A percentile compares a stretch with the other conserved stretches of the same genome.
Conservation (phyloP, 2,797 vertebrate genomes). For the Cuniculus paca region DNA sequence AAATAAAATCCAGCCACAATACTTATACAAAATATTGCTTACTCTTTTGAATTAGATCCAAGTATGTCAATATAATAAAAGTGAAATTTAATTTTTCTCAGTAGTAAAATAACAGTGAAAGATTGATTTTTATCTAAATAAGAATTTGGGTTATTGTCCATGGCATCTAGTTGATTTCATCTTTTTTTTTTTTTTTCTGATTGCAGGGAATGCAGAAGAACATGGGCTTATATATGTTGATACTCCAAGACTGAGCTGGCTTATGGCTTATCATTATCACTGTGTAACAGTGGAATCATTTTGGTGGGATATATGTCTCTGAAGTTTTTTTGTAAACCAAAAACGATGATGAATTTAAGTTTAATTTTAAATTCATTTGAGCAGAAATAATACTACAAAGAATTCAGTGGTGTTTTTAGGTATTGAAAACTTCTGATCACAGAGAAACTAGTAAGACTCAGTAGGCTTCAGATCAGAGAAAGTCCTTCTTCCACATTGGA, state of each 20-base stretch:
- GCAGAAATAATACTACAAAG: not conserved
- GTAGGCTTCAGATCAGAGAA: not conserved
- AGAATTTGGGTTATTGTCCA: not conserved
- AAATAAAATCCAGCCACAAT: slow-evolving; percentile 10
- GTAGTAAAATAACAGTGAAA: not conserved
- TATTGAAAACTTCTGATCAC: not conserved
- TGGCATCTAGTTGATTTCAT: slow-evolving; percentile 25
- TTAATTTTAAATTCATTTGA: slow-evolving; percentile 60
- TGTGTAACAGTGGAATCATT: not conserved
- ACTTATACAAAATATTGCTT: slow-evolving; percentile 40
- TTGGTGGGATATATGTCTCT: not conserved
- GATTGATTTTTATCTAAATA: slow-evolving; percentile 15
- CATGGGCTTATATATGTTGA: not conserved
- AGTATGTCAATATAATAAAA: slow-evolving; percentile 37
- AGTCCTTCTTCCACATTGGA: not conserved
- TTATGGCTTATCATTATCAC: not conserved
- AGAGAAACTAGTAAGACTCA: not conserved
- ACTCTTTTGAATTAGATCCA: slow-evolving; percentile 28
- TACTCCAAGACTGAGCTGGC: not conserved
- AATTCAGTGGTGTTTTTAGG: not conserved
- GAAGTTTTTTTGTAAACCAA: slow-evolving; percentile 13
- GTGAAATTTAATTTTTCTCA: slow-evolving; percentile 4
- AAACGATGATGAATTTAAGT: slow-evolving; percentile 2
- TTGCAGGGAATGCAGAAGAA: not conserved
- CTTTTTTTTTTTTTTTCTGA: not conserved